Evolutionary conservation across 2,888 invertebrate species (phyloP), one percentile per base, ranked within the genome.

Genomic region (Criorhina ranunculi): DNA sequence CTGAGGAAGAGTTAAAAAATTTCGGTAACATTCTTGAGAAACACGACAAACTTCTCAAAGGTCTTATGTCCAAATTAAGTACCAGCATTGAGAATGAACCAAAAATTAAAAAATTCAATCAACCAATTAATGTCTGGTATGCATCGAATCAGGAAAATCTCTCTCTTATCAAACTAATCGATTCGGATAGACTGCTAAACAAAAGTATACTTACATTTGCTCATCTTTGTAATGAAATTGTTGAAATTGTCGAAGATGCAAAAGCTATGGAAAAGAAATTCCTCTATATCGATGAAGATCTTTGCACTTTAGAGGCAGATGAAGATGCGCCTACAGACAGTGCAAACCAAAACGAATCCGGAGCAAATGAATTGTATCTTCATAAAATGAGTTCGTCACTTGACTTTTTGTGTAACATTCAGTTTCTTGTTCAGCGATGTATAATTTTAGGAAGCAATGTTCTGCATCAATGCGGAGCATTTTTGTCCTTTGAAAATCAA

Each of bases 141-240:
- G 85, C 82, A 1, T 75, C 86, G 19, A 86, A 88, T 77, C 79
- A 86, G 19, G 96, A 97, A 91, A 93, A 94, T 86, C 92, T 95
- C 11, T 93, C 94, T 4, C 90, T 96, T 35, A 92, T 95, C 35
- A 94, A 95, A 87, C 91, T 98, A 80, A 94, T 96, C 9, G 95
- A 96, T 87, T 96, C 96, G 24, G 97, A 98, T 91, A 96, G 95
- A 89, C 92, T 95, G 59, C 93, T 98, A 88, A 95, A 95, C 37
- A 95, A 96, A 92, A 94, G 97, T 53, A 92, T 98, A 7, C 94
- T 95, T 46, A 96, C 96, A 0, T 94, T 98, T 77, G 94, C 95
- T 12, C 94, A 96, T 7, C 92, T 97, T 1, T 97, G 96, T 91
- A 93, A 94, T 87, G 98, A 98, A 93, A 94, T 96, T 78, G 92